Conservation (phyloP, 1,140 invertebrate species). For the Conus ventricosus region DNA sequence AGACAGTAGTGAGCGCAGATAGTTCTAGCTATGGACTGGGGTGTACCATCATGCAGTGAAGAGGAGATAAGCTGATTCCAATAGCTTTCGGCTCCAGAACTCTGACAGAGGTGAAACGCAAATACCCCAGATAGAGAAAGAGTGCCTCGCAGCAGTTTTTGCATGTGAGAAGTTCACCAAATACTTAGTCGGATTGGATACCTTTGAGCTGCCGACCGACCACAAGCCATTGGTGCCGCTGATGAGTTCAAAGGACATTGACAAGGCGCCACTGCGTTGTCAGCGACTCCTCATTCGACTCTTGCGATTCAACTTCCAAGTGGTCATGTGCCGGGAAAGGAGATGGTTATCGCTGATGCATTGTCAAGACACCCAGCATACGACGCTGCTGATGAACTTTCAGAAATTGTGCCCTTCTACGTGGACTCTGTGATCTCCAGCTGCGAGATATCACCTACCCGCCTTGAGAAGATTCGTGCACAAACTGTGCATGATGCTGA, state of each 20-base stretch:
- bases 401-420: neutral
- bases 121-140: no score
- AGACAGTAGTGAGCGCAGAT: constrained; percentile 46
- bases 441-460: neutral
- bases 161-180: constrained; percentile 33
- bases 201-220: no score
- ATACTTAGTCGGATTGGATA: no score
- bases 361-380: constrained; percentile 36
- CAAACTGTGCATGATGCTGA: neutral
- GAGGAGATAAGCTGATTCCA: constrained; percentile 30
- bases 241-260: no score
- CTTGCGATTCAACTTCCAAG: no score
- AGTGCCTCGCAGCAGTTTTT: neutral
- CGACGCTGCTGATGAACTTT: neutral
- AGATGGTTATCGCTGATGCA: constrained; percentile 46
- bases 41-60: constrained; percentile 41
- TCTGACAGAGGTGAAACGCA: constrained; percentile 62
- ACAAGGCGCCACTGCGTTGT: no score
- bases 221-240: no score
- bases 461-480: neutral
- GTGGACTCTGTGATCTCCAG: neutral
- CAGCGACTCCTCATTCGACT: no score
- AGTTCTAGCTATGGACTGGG: constrained; percentile 53
- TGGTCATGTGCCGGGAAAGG: no score
- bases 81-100: constrained; percentile 54